These are phyloP conservation scores for Cydia splendana DNA, from an alignment of 1,140 invertebrate genomes.

Conservation along the genomic window DNA sequence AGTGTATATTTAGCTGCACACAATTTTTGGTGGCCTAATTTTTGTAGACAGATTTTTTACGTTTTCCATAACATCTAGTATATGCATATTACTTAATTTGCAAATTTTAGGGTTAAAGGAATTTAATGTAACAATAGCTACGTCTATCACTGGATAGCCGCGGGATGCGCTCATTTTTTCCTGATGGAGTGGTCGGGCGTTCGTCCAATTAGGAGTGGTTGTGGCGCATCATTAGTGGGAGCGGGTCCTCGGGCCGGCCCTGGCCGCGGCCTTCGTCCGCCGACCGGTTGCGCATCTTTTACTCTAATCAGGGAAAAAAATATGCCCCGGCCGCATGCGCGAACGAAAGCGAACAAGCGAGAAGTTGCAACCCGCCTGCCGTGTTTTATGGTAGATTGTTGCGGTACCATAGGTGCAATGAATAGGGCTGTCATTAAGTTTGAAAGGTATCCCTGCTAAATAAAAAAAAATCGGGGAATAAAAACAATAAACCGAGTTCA, in stretches of 20 bases:
- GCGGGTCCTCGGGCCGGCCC: constrained; percentile 48
- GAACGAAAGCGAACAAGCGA: constrained; percentile 72
- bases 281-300: constrained; percentile 76
- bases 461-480: too few species aligned
- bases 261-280: constrained; percentile 68
- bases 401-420: constrained; percentile 58
- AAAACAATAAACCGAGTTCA: too few species aligned
- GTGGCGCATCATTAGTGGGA: constrained; percentile 40
- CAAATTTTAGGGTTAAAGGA: constrained; percentile 44
- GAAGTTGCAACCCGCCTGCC: constrained; percentile 58
- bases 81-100: background rate
- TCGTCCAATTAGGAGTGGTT: constrained; percentile 74
- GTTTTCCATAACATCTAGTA: too few species aligned
- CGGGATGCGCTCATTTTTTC: constrained; percentile 61
- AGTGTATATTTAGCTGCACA: constrained; percentile 17
- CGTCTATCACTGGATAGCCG: constrained; percentile 40
- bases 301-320: constrained; percentile 77
- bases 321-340: constrained; percentile 63
- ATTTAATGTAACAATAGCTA: constrained; percentile 42
- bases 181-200: constrained; percentile 53
- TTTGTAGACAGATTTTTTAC: too few species aligned
- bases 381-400: constrained; percentile 73
- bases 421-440: constrained; percentile 44
- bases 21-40: too few species aligned
- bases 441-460: background rate